Base-by-base conservation (phyloP, 2,888 invertebrate species). In the Glaucopsyche alexis region DNA sequence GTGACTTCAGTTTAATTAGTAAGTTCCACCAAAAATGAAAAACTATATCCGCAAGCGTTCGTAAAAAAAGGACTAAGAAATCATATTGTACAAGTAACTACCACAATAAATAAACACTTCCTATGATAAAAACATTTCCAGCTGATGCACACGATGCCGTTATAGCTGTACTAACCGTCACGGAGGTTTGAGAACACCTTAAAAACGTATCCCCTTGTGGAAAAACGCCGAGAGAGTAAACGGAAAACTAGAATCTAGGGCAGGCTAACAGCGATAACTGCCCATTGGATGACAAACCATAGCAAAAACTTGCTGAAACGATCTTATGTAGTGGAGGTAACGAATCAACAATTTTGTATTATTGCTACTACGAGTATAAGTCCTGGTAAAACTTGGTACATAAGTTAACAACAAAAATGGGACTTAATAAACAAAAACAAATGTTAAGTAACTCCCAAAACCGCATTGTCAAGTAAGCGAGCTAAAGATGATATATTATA, bases 101-200 rank as follows among this genome's bases (percentile, higher is more conserved):
- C 55, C 55, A 55, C 19, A 16, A 19, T 55, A 19, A 3, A 55
- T 55, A 19, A 55, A 11, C 7, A 60, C 38, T 29, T 19, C 60
- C 60, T 60, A 60, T 7, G 29, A 60, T 60, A 60, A 60, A 60
- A 60, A 60, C 29, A 60, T 60, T 60, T 60, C 60, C 60, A 60
- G 9, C 29, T 14, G 29, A 6, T 60, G 60, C 60, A 60, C 60
- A 60, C 60, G 60, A 38, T 60, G 29, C 60, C 60, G 60, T 60
- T 60, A 60, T 38, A 60, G 60, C 60, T 29, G 60, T 60, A 60
- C 29, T 13, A 60, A 29, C 60, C 60, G 60, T 60, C 60, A 60
- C 60, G 60, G 60, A 60, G 60, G 60, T 60, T 60, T 60, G 60
- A 60, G 60, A 60, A 29, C 60, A 60, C 60, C 29, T 60, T 60